Percentiles rank a stretch among this genome's conserved stretches.
phyloP scores from a whole-genome alignment of 2,888 invertebrate species.

The Ectemnius continuus region DNA sequence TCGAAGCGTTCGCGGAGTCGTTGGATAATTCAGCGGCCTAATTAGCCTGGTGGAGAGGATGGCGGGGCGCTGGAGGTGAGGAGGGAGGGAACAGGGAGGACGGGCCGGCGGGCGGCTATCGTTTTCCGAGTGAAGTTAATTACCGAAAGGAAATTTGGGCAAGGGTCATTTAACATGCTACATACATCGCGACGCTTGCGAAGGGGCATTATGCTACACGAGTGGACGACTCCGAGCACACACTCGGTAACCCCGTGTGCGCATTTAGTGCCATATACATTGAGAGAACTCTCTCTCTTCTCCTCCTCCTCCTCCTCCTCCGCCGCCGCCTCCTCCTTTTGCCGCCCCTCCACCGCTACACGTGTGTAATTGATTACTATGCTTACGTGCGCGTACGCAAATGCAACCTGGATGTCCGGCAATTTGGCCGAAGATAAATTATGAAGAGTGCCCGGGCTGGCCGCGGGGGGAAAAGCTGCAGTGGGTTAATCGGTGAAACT shows the following conservation, averaged over 20 bases:
- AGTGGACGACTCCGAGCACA: constrained; percentile 34
- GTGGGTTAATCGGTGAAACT: too few species aligned
- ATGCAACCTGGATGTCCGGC: constrained; percentile 1
- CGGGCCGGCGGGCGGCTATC: constrained; percentile 44
- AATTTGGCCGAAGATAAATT: neutral
- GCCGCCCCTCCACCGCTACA: too few species aligned
- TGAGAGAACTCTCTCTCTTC: neutral
- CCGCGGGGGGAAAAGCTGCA: too few species aligned
- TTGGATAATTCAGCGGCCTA: constrained; percentile 48
- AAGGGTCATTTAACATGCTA: constrained; percentile 57
- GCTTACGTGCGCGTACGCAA: constrained; percentile 10
- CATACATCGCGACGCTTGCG: constrained; percentile 52
- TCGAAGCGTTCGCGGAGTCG: constrained; percentile 45
- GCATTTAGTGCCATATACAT: constrained; percentile 49
- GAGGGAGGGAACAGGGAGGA: neutral
- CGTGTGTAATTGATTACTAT: constrained; percentile 3
- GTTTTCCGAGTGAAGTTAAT: constrained; percentile 56
- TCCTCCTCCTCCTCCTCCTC: too few species aligned
- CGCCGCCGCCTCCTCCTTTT: too few species aligned
- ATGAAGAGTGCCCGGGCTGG: neutral
- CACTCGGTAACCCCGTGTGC: constrained; percentile 45
- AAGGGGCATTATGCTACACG: constrained; percentile 49
- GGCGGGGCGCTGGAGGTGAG: neutral
- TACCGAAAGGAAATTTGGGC: constrained; percentile 61
- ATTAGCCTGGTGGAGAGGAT: constrained; percentile 46